These are phyloP conservation scores for Nasonia vitripennis DNA, from an alignment of 1,140 invertebrate genomes.

Conservation along the genomic window DNA sequence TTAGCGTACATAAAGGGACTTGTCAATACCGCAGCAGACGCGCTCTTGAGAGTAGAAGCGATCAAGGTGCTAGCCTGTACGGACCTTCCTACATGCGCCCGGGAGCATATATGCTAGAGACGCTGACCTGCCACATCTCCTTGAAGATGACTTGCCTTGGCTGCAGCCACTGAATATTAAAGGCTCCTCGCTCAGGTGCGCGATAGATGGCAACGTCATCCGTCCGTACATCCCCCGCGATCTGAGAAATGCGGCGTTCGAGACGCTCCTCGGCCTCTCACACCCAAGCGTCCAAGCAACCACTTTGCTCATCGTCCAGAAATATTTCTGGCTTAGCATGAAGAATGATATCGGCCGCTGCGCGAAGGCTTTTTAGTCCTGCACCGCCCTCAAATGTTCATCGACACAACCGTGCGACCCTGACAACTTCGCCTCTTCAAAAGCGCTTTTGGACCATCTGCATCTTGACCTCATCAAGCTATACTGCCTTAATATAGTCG, in stretches of 20 bases:
- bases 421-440: not conserved
- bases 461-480: too few species aligned
- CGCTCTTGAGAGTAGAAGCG: not conserved
- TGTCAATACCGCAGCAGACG: too few species aligned
- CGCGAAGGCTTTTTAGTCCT: not conserved
- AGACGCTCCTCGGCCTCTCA: slow-evolving; percentile 9
- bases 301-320: slow-evolving; percentile 18
- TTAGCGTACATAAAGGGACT: too few species aligned
- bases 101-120: not conserved
- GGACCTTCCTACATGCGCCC: not conserved
- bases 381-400: not conserved
- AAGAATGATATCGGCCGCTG: not conserved
- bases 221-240: not conserved
- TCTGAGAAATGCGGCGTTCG: slow-evolving; percentile 25
- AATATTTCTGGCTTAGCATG: not conserved
- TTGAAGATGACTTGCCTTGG: not conserved
- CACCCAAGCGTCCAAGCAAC: slow-evolving; percentile 27
- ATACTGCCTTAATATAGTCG: too few species aligned
- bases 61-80: not conserved
- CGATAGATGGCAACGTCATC: not conserved
- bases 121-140: not conserved
- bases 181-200: not conserved
- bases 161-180: not conserved
- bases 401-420: not conserved
- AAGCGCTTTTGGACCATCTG: too few species aligned